A percentile compares a stretch with the other conserved stretches of the same genome.
Conservation (phyloP, 2,113 vertebrate species). For the Otis tarda region DNA sequence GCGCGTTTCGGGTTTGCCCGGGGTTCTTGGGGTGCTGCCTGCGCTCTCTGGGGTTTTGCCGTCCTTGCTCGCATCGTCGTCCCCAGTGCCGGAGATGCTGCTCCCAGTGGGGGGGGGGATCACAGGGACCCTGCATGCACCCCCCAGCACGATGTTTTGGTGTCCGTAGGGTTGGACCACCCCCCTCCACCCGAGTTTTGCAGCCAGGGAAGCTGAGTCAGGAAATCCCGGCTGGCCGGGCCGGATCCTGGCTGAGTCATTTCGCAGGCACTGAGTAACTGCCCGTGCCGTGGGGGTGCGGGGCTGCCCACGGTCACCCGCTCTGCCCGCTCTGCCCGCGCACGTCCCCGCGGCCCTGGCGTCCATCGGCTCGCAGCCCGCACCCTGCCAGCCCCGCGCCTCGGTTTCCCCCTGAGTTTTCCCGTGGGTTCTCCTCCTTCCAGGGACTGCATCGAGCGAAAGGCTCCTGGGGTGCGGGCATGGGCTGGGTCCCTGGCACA, state of each 20-base stretch:
- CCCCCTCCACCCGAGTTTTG: neutral
- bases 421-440: neutral
- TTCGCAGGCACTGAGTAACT: slow-evolving; percentile 2
- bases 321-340: neutral
- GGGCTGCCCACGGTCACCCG: neutral
- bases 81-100: accelerated
- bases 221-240: slow-evolving; percentile 38
- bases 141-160: neutral
- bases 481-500: neutral
- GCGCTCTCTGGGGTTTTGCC: neutral
- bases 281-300: neutral
- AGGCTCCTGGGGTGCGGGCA: accelerated
- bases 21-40: neutral
- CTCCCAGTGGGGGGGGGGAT: neutral
- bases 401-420: neutral
- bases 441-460: neutral
- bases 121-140: neutral
- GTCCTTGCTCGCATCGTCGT: accelerated
- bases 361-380: neutral
- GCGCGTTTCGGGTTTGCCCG: neutral
- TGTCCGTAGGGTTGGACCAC: neutral
- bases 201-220: slow-evolving; percentile 17
- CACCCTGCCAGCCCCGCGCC: neutral
- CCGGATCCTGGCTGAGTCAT: slow-evolving; percentile 56
- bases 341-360: neutral